Evolutionary conservation across 2,113 vertebrate genomes (phyloP), one percentile per base, ranked within the genome.

Genomic region (Equus quagga): DNA sequence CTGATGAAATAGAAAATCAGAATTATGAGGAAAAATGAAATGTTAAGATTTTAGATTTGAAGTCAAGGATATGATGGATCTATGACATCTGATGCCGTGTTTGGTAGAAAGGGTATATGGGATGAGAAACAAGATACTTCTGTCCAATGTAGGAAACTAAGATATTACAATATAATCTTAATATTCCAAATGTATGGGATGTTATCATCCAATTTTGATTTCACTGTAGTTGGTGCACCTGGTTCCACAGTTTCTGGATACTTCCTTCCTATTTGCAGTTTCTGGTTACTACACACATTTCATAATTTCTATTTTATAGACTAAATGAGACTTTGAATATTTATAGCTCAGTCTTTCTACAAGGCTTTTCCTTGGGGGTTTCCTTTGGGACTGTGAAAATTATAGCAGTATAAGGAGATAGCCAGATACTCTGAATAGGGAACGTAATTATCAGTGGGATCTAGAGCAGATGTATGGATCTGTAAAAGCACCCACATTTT

Each of bases 41-140:
- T 83, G 19, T 31, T 96, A 91, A 84, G 17, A 33, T 88, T 91
- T 95, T 58, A 86, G 94, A 96, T 62, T 78, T 89, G 15, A 97
- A 90, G 21, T 97, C 44, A 81, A 76, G 17, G n/a, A n/a, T 79
- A 67, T 73, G 23, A 78, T 80, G 44, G 70, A 64, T 44, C 8
- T 83, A 1, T 88, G 67, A 81, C 33, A 89, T 46, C 56, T 86
- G 72, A 44, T 96, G 56, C 28, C 21, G 23, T 44, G 91, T 94
- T 96, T 75, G 44, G 14, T 96, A 91, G 72, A 64, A 86, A 89
- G 60, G 7, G 41, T 72, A 82, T 84, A 79, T 89, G 31, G 26
- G 19, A 11, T 91, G 41, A 70, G 76, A 92, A 36, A 70, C 0
- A 78, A 54, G 60, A 78, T 89, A 46, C 24, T 28, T 78, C 6